A percentile compares a stretch with the other conserved stretches of the same genome.
Conservation (phyloP, 2,113 vertebrate genomes). For the Syngnathus scovelli region DNA sequence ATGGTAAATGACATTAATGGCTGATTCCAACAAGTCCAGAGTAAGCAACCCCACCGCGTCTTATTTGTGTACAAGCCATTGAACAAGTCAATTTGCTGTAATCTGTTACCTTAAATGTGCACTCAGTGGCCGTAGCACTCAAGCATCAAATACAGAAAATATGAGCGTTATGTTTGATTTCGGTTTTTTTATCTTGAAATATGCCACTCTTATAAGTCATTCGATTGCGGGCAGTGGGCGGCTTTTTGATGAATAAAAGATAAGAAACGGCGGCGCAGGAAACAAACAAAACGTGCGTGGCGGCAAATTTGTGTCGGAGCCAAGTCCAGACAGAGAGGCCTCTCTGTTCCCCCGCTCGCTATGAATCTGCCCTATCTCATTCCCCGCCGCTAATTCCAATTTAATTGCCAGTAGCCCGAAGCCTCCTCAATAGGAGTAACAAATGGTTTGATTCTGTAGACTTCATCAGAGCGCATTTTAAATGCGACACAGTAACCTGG, state of each 20-base stretch:
- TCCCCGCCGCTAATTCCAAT: constrained; percentile 99
- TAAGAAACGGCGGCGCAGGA: constrained; percentile 3
- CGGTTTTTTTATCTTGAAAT: not conserved
- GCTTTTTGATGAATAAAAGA: constrained; percentile 2
- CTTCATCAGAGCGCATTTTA: constrained; percentile 99
- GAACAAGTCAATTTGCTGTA: not conserved
- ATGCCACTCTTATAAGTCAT: not conserved
- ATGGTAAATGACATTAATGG: too few relatives aligned
- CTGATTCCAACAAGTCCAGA: not conserved
- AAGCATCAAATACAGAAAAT: not conserved
- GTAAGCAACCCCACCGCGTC: too few relatives aligned
- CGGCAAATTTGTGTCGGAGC: constrained; percentile 42
- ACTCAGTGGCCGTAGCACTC: not conserved
- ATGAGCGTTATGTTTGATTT: not conserved
- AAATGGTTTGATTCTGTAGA: constrained; percentile 99
- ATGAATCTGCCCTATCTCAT: constrained; percentile 99
- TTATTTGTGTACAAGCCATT: not conserved
- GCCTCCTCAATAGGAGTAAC: constrained; percentile 99
- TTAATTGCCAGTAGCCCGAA: constrained; percentile 99
- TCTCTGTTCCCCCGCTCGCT: constrained; percentile 73
- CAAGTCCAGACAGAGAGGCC: constrained; percentile 51
- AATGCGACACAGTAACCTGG: constrained; percentile 99
- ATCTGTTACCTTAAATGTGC: not conserved
- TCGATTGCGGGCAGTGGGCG: not conserved
- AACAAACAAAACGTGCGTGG: constrained; percentile 35